Evolutionary conservation across 2,888 invertebrate genomes (phyloP).

Genomic region (Dorcus hopei): DNA sequence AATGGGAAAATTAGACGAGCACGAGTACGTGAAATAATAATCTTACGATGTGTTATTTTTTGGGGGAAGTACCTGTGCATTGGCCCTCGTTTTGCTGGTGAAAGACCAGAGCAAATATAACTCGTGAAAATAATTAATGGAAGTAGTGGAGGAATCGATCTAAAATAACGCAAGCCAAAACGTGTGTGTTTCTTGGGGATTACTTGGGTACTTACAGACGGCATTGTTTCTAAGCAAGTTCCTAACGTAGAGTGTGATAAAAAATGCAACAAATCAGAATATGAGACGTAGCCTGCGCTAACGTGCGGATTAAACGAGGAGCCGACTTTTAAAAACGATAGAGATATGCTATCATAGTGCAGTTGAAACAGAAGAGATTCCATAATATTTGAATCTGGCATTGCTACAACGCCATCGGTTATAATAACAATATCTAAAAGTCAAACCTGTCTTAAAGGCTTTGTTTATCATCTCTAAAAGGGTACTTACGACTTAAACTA

Average conservation of each 20-base stretch:
- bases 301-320: conserved; percentile 64
- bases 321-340: conserved; percentile 73
- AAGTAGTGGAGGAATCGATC: conserved; percentile 37
- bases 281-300: conserved; percentile 67
- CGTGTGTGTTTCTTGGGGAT: neutral
- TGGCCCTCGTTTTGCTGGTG: conserved; percentile 25
- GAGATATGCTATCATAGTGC: conserved; percentile 68
- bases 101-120: conserved; percentile 36
- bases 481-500: conserved; percentile 65
- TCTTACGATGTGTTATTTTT: too few species aligned
- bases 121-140: conserved; percentile 45
- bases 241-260: conserved; percentile 74
- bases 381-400: conserved; percentile 69
- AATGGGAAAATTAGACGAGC: neutral
- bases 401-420: conserved; percentile 71
- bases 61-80: conserved; percentile 11
- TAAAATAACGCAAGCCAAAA: conserved; percentile 21
- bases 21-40: too few species aligned
- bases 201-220: conserved; percentile 28
- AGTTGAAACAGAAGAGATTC: conserved; percentile 71
- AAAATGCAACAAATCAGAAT: conserved; percentile 71
- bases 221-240: conserved; percentile 60
- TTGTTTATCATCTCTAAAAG: neutral
- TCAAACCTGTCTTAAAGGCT: neutral
- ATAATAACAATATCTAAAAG: conserved; percentile 66